Base-by-base conservation (phyloP, 2,797 vertebrate species). In the Acipenser transmontanus region DNA sequence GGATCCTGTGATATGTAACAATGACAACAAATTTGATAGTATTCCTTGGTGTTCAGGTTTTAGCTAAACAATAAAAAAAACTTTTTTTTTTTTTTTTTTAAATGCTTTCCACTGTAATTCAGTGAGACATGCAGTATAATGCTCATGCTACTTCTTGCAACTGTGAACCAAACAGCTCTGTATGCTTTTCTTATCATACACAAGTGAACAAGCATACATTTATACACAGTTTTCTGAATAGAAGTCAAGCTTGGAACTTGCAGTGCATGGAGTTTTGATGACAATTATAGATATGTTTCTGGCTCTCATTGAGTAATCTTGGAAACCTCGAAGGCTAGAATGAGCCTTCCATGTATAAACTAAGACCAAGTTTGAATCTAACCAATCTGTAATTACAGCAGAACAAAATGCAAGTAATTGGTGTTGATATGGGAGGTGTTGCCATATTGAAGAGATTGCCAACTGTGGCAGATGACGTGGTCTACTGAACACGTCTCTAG, bases 311-410 rank as follows among this genome's bases (percentile, higher is more conserved):
- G 54, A 57, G 54, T 13, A 57, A 57, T n/a, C 54, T 57, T 57
- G 54, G 12, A 57, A 57, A 57, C 54, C 54, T 57, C 54, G 12
- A 57, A 57, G 54, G 14, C 50, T 52, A 52, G 50, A 52, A 52
- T n/a, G 54, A 57, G 54, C 54, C 14, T 57, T 57, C 54, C 54
- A 57, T 57, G n/a, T 57, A 57, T 57, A 57, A 57, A 57, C 54
- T 57, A n/a, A 57, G 54, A 11, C 54, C 54, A 57, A 57, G 54
- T 57, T 57, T 57, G 8, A 57, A 13, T 57, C 54, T 57, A n/a
- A 57, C 11, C 6, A 57, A n/a, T 57, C 54, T 57, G 54, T 57
- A 57, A 57, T 57, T 57, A 57, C 12, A 57, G 8, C 9, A n/a
- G 54, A 57, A 57, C 54, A 11, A 13, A 57, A 57, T n/a, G 54